phyloP scores from a whole-genome alignment of 2,888 invertebrate genomes.

The Leptopilina drosophilae region DNA sequence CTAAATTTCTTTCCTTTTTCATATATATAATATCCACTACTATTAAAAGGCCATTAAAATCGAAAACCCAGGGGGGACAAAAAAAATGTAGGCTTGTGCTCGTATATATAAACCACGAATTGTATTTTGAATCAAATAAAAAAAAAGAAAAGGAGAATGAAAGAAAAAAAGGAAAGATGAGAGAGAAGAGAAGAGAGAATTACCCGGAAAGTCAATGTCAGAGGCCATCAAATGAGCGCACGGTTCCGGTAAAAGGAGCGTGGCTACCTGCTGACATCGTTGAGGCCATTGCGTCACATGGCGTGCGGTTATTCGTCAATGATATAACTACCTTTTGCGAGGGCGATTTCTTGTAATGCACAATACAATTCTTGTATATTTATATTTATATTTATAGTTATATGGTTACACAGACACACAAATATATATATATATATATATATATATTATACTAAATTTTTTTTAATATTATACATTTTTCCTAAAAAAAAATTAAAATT shows the following conservation, averaged over 20 bases:
- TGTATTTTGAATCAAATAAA: conserved; percentile 22
- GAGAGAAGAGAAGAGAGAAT: not conserved
- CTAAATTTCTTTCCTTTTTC: too few species aligned
- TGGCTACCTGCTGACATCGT: conserved; percentile 37
- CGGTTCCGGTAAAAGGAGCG: conserved; percentile 39
- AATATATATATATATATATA: too few species aligned
- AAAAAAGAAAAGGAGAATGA: not conserved
- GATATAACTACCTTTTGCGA: conserved; percentile 32
- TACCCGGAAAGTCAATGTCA: conserved; percentile 40
- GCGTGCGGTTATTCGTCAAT: conserved; percentile 35
- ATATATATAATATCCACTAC: not conserved
- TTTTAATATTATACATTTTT: too few species aligned
- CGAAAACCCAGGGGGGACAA: not conserved
- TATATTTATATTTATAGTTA: too few species aligned
- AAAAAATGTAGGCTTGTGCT: conserved; percentile 31
- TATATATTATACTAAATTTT: too few species aligned
- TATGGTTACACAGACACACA: too few species aligned
- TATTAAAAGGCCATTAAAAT: conserved; percentile 34
- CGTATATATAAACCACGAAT: conserved; percentile 21
- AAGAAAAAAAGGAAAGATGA: not conserved
- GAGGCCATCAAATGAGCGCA: conserved; percentile 1
- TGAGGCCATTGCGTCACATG: conserved; percentile 33
- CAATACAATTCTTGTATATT: too few species aligned
- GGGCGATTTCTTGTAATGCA: not conserved
- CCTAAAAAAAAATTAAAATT: too few species aligned